Evolutionary conservation across 2,888 invertebrate genomes (phyloP), one percentile per base, ranked within the genome.

Genomic region (Eubasilissa splendida): DNA sequence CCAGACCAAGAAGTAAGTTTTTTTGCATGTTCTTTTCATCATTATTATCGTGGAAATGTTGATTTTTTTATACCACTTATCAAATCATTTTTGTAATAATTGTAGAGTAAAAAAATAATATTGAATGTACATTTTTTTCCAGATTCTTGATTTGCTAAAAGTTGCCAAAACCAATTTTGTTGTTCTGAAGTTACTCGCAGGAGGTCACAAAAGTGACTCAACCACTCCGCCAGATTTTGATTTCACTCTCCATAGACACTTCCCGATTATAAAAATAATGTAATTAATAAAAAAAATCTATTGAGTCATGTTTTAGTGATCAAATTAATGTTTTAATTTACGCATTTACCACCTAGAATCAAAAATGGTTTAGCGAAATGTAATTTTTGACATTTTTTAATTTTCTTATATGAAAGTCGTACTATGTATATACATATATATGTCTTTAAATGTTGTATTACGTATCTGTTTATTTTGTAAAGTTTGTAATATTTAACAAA

Each of bases 101-200:
- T n/a, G 10, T 53, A 8, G 4, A 10, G 0, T 3, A 14, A 73
- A 22, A 73, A 50, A 22, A 31, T 9, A 66, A 68, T n/a, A 4
- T 70, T 4, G 60, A 56, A 53, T 58, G n/a, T 80, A 68, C 58
- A 42, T 83, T 85, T 84, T 77, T 73, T 92, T 91, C 22, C 89
- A 96, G 95, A 93, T 96, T 81, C 90, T 92, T 52, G 95, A 95
- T 86, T 92, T 98, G 84, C 90, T 98, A 74, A 96, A 96, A 89
- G 95, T 99, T 84, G 95, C 96, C 60, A 99, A 99, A 91, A 97
- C 97, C 0, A 99, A 99, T 91, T 97, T 97, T 87, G 95, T 99
- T 85, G 98, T 99, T 12, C 92, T 98, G 88, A 98, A 97, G 88
- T 90, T 99, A 81, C 89, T 99, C 84, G 96, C 96, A 0, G 96